Conservation (phyloP, 2,888 invertebrate species). For the Polydrusus cervinus region DNA sequence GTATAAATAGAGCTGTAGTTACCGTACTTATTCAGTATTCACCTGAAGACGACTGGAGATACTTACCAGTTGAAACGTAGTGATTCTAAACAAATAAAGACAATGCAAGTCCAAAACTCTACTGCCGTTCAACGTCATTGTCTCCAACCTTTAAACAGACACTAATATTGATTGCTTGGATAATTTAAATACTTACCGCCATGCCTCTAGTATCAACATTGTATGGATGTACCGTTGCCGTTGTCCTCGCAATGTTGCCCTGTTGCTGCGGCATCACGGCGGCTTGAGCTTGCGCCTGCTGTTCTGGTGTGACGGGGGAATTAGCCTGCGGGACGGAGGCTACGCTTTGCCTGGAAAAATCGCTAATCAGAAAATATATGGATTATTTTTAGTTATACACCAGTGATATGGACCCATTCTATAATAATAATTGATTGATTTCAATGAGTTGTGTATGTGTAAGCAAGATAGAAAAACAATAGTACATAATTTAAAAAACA, state of each 20-base stretch:
- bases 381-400: slow-evolving; percentile 23
- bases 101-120: too few species aligned
- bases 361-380: slow-evolving; percentile 35
- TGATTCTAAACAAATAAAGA: too few species aligned
- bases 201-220: slow-evolving; percentile 67
- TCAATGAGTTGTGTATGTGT: neutral
- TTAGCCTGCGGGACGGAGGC: slow-evolving; percentile 63
- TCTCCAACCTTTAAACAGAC: too few species aligned
- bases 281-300: slow-evolving; percentile 51
- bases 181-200: slow-evolving; percentile 49
- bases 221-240: slow-evolving; percentile 68
- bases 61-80: too few species aligned
- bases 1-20: too few species aligned
- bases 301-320: slow-evolving; percentile 62
- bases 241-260: slow-evolving; percentile 65
- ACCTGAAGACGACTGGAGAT: too few species aligned
- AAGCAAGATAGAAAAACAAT: neutral
- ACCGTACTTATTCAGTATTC: too few species aligned
- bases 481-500: neutral
- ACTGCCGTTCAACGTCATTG: too few species aligned
- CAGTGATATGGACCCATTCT: slow-evolving; percentile 15
- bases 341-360: slow-evolving; percentile 67
- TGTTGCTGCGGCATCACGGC: slow-evolving; percentile 68
- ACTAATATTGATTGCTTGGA: too few species aligned
- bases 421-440: neutral